Conservation (phyloP, 2,113 vertebrate genomes). For the Copsychus sechellarum region DNA sequence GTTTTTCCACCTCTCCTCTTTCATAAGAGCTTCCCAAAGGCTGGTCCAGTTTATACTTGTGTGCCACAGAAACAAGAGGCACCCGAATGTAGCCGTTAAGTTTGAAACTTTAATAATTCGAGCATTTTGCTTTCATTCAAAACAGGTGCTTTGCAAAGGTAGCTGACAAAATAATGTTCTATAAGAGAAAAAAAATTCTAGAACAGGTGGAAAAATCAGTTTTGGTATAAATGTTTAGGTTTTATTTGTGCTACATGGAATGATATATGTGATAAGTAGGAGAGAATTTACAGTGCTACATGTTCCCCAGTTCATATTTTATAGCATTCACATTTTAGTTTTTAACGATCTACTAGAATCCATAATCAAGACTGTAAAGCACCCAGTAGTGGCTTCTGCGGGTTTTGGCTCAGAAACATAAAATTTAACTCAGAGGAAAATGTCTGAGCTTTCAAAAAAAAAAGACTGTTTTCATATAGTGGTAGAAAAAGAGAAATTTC, state of each 20-base stretch:
- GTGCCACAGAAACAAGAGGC: background rate
- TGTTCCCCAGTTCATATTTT: background rate
- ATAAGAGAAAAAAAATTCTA: background rate
- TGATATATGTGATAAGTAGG: background rate
- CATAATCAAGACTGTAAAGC: constrained; percentile 33
- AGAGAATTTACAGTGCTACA: background rate
- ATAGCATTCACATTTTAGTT: background rate
- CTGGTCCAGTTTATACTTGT: background rate
- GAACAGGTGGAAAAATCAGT: background rate
- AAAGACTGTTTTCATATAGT: background rate
- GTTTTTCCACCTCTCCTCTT: background rate
- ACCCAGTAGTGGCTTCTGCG: constrained; percentile 4
- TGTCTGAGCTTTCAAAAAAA: background rate
- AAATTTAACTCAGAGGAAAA: background rate
- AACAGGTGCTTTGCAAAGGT: background rate
- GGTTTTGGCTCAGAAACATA: constrained; percentile 44
- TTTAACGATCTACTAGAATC: background rate
- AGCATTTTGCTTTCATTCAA: background rate
- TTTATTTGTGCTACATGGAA: background rate
- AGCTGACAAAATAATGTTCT: background rate
- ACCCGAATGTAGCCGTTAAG: rapidly evolving
- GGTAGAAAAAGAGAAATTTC: background rate
- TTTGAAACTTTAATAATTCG: background rate
- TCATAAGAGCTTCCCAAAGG: background rate
- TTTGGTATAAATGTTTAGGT: background rate